Evolutionary conservation across 2,113 vertebrate species (phyloP).

Genomic region (Cyprinodon variegatus): DNA sequence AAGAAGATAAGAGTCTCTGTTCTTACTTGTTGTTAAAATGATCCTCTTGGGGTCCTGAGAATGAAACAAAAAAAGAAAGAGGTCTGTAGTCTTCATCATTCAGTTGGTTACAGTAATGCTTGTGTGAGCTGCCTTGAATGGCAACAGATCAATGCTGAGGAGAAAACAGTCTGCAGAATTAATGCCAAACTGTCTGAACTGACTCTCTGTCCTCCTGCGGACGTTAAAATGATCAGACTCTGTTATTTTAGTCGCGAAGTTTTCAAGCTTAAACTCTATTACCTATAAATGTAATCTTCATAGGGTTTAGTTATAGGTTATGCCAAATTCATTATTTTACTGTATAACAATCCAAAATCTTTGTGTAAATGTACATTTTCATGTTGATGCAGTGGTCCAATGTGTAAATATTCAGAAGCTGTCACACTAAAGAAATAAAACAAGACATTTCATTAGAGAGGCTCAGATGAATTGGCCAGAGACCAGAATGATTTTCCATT

Average conservation of each 20-base stretch:
- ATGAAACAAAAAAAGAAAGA: conserved; percentile 9
- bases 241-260: too few relatives aligned
- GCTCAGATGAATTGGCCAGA: not conserved
- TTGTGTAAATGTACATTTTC: not conserved
- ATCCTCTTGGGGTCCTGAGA: conserved; percentile 89
- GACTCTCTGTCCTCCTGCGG: not conserved
- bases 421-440: not conserved
- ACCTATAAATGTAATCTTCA: not conserved
- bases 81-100: conserved; percentile 1
- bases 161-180: conserved; percentile 19
- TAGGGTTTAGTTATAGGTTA: too few relatives aligned
- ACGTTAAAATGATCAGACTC: not conserved
- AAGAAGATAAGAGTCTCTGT: conserved; percentile 21
- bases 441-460: not conserved
- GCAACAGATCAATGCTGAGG: not conserved
- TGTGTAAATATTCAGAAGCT: not conserved
- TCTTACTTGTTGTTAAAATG: conserved; percentile 90
- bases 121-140: not conserved
- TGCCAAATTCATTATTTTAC: too few relatives aligned
- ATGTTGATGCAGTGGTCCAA: not conserved
- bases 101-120: not conserved
- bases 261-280: too few relatives aligned
- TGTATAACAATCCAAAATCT: too few relatives aligned
- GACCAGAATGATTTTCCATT: not conserved
- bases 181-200: not conserved